Conservation (phyloP, 2,888 invertebrate genomes). For the Ophioninae sp. region DNA sequence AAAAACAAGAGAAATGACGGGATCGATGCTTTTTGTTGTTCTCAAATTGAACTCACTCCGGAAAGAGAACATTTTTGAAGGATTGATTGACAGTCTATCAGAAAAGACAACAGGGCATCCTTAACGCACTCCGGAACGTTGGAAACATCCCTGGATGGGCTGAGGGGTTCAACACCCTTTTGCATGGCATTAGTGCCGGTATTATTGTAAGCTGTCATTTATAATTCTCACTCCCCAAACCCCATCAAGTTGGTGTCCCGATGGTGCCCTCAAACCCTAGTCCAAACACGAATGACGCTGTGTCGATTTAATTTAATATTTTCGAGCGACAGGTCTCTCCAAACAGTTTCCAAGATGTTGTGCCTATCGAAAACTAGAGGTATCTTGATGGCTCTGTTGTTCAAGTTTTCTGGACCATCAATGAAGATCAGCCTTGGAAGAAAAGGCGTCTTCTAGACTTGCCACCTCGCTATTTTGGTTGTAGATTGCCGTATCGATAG, state of each 20-base stretch:
- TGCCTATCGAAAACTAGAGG: background rate
- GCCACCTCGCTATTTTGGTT: no score
- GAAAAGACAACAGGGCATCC: slow-evolving; percentile 61
- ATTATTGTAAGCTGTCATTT: slow-evolving; percentile 79
- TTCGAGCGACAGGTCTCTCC: slow-evolving; percentile 47
- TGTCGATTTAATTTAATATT: slow-evolving; percentile 72
- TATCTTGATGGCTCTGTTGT: background rate
- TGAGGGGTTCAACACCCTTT: slow-evolving; percentile 64
- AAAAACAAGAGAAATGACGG: background rate
- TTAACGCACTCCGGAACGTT: slow-evolving; percentile 32
- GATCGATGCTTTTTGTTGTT: background rate
- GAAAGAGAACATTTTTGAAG: background rate
- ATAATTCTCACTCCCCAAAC: slow-evolving; percentile 72
- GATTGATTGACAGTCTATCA: slow-evolving; percentile 31
- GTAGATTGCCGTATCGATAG: no score
- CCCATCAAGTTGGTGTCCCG: slow-evolving; percentile 28
- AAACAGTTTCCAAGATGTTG: slow-evolving; percentile 2
- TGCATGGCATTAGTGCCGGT: slow-evolving; percentile 78
- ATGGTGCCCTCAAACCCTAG: slow-evolving; percentile 33
- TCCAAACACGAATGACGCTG: slow-evolving; percentile 47
- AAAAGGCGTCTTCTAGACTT: background rate
- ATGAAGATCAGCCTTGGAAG: background rate
- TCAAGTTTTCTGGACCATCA: background rate
- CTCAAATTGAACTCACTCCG: background rate
- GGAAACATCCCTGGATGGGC: slow-evolving; percentile 29